Base-by-base conservation (phyloP, 2,888 invertebrate species). In the Stomorhina lunata region DNA sequence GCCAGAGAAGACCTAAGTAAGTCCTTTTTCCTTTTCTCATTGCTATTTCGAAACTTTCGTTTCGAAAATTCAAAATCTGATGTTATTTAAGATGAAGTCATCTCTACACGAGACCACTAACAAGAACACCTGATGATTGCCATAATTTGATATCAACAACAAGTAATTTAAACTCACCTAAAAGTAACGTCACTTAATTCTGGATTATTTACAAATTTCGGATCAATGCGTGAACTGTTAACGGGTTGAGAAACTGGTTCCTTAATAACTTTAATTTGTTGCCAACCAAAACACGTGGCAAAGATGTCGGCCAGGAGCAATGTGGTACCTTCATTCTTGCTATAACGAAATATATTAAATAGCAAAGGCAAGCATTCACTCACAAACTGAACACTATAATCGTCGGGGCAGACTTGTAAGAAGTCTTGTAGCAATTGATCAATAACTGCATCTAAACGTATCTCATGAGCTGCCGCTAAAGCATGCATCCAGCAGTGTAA, bases 401-500 rank as follows among this genome's bases (percentile, higher is more conserved):
- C 96, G 82, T 97, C 97, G 0, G 96, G 96, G 90, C 97, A 97
- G 78, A 97, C 96, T 93, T 96, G 96, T 34, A 96, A 92, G 89
- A 97, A 97, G 90, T 97, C 97, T 91, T 97, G 96, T 63, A 98
- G 90, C 32, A 98, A 92, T 89, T 97, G 96, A 90, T 97, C 97
- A 50, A 97, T 96, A 37, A 97, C 95, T 76, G 95, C 95, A 87
- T 97, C 97, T 73, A 96, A 92, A 53, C 95, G 93, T 77, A 96
- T 94, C 84, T 97, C 96, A 71, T 97, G 96, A 0, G 97, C 97
- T 0, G 96, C 96, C 0, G 96, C 95, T 34, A 98, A 91, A 0
- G 97, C 96, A 88, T 96, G 94, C 93, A 96, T 96, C 98, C 98
- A 98, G 85, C 97, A 97, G 89, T 98, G 97, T 25, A 97, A 91